phyloP scores from a whole-genome alignment of 2,888 invertebrate genomes.

The Meteorus cinctellus region DNA sequence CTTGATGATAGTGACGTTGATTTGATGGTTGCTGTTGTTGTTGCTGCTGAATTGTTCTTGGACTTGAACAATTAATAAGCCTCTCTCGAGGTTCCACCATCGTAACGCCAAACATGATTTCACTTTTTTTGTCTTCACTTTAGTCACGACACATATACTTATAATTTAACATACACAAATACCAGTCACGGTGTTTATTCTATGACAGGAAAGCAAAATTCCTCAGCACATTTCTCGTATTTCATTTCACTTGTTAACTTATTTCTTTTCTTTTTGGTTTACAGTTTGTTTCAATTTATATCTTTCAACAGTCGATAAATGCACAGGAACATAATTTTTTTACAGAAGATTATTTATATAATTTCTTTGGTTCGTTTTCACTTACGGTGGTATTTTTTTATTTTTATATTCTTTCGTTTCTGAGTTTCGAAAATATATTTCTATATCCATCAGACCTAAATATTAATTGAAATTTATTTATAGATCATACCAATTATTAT shows the following conservation, averaged over 20 bases:
- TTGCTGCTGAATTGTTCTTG: slow-evolving; percentile 38
- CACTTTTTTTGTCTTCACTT: slow-evolving; percentile 34
- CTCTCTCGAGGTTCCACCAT: slow-evolving; percentile 69
- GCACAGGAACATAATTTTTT: background rate
- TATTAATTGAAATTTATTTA: slow-evolving; percentile 27
- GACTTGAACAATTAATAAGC: slow-evolving; percentile 54
- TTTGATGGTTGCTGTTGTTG: slow-evolving; percentile 55
- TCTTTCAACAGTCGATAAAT: background rate
- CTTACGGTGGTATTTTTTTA: slow-evolving; percentile 22
- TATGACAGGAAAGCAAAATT: slow-evolving; percentile 4
- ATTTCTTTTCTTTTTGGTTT: slow-evolving; percentile 4
- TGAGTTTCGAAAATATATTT: slow-evolving; percentile 56
- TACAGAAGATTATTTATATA: background rate
- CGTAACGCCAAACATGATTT: slow-evolving; percentile 63
- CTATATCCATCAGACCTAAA: slow-evolving; percentile 62
- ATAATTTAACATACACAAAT: background rate
- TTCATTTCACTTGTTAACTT: slow-evolving; percentile 10
- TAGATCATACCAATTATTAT: background rate
- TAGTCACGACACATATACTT: slow-evolving; percentile 38
- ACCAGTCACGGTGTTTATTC: slow-evolving; percentile 15
- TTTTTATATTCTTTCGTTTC: slow-evolving; percentile 27
- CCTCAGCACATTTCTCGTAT: slow-evolving; percentile 2
- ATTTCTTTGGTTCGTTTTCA: slow-evolving; percentile 51
- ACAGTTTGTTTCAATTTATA: background rate
- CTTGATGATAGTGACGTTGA: slow-evolving; percentile 66